Conservation (phyloP, 2,113 vertebrate species). For the Melanostigma gelatinosum region DNA sequence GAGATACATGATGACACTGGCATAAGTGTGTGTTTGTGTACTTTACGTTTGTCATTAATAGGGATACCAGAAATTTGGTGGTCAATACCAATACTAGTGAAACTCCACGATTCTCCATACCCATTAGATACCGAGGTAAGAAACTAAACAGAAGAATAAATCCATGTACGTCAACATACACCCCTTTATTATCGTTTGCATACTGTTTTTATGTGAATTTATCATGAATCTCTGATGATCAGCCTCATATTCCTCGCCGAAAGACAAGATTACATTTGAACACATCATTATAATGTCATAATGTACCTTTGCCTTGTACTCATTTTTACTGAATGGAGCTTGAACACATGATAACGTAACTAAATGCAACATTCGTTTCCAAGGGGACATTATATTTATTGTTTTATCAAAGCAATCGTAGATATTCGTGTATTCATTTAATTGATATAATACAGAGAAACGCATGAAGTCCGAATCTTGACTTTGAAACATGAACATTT, state of each 20-base stretch:
- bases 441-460: too few species aligned
- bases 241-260: not conserved
- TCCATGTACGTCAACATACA: not conserved
- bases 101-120: not conserved
- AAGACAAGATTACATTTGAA: not conserved
- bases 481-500: not conserved
- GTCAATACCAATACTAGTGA: not conserved
- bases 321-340: not conserved
- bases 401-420: not conserved
- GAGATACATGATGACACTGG: constrained; percentile 9
- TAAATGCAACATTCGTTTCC: not conserved
- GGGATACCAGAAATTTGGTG: not conserved
- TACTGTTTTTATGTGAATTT: not conserved
- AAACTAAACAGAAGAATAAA: not conserved
- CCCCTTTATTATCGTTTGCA: not conserved
- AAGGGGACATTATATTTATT: too few species aligned
- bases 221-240: not conserved
- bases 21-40: not conserved
- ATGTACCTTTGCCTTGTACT: not conserved
- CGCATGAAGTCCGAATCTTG: too few species aligned
- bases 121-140: not conserved
- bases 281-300: not conserved
- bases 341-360: not conserved
- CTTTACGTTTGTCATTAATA: not conserved
- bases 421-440: too few species aligned